Evolutionary conservation across 2,888 invertebrate species (phyloP), one percentile per base, ranked within the genome.

Genomic region (Hofmannophila pseudospretella): DNA sequence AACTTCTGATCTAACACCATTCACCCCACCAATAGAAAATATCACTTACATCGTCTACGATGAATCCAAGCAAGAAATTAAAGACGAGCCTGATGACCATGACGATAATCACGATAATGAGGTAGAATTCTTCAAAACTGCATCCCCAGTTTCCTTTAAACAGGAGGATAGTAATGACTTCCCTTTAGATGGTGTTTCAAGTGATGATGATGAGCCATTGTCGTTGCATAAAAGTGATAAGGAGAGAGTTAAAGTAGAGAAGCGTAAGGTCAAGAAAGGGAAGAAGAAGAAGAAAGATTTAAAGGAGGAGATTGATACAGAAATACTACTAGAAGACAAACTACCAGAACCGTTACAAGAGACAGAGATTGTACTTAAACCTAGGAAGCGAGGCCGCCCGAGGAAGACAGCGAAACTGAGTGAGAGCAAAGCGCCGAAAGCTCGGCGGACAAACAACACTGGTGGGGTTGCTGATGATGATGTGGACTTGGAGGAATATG

Each of bases 141-240:
- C n/a, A n/a, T n/a, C n/a, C 16, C 5, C 16, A 4, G 16, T 16
- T 16, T 16, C 16, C 16, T 53, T 77, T 0, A 77, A 81, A 36
- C 56, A 66, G 22, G 77, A 79, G 35, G 53, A 62, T 13, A 50
- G 49, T 29, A 51, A 56, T 39, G 67, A 65, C 7, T 27, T 47
- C 3, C 38, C 35, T 7, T 31, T 48, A 1, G 41, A 42, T 12
- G 40, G 38, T 2, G 26, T 55, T 7, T 64, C 65, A 1, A 73
- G 69, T 51, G 73, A 70, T 47, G 77, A 73, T 42, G 70, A 82
- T 48, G 76, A 78, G 39, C 80, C 80, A 0, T 42, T 81, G 1
- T 70, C 75, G 0, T 20, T 68, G 4, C 73, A 69, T 38, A 76
- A 76, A 38, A 66, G 38, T 10, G 47, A 48, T 14, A 66, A 68